Percentiles rank a stretch among this genome's conserved stretches.
These are phyloP conservation scores for Neocrepidodera transversa DNA, from an alignment of 2,888 invertebrate species.

Conservation along the genomic window DNA sequence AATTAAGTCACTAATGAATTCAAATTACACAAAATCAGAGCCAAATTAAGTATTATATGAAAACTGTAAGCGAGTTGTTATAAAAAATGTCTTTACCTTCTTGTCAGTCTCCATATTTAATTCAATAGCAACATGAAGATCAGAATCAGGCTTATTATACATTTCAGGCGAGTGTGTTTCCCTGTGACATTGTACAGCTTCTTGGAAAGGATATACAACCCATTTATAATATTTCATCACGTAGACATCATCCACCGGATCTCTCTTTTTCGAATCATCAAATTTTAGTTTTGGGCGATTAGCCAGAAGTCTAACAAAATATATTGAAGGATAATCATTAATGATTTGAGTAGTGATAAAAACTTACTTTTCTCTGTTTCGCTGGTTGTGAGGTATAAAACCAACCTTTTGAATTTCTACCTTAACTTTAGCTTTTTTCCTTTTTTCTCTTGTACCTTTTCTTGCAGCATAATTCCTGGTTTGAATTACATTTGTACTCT, in stretches of 20 bases:
- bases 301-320: constrained; percentile 57
- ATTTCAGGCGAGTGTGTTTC: constrained; percentile 86
- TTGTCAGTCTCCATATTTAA: constrained; percentile 80
- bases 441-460: constrained; percentile 82
- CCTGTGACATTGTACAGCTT: constrained; percentile 79
- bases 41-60: no score
- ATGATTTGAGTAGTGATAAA: neutral
- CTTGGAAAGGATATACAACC: constrained; percentile 71
- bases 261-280: constrained; percentile 66
- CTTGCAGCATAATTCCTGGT: constrained; percentile 73
- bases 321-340: neutral
- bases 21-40: no score
- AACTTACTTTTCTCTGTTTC: constrained; percentile 65
- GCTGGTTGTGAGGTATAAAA: constrained; percentile 75
- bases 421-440: constrained; percentile 76
- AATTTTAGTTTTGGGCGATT: constrained; percentile 63
- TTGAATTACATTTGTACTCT: constrained; percentile 33
- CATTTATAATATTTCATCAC: constrained; percentile 65
- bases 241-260: constrained; percentile 73
- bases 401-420: constrained; percentile 77
- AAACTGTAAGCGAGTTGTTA: no score
- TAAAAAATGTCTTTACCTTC: no score
- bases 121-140: constrained; percentile 75
- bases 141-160: constrained; percentile 77
- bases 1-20: no score